Conservation (phyloP, 2,797 vertebrate genomes). For the Cercopithecus diana region DNA sequence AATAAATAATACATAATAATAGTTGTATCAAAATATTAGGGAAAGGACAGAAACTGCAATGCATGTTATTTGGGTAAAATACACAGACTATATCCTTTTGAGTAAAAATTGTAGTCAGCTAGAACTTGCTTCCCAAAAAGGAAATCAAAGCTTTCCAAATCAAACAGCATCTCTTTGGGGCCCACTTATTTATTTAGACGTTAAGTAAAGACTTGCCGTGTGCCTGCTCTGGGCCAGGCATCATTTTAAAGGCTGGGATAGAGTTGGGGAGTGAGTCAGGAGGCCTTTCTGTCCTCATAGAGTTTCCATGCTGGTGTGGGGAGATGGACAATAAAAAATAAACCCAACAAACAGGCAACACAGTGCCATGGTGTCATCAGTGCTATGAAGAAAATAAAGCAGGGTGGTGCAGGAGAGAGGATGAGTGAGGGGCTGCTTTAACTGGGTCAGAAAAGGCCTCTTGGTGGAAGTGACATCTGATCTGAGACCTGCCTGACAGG, state of each 20-base stretch:
- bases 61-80: not conserved
- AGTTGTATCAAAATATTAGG: not conserved
- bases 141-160: constrained; percentile 34
- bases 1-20: not conserved
- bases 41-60: not conserved
- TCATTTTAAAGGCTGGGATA: not conserved
- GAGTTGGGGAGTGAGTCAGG: not conserved
- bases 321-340: not conserved
- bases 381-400: not conserved
- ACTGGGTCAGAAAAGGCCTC: not conserved
- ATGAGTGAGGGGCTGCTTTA: not conserved
- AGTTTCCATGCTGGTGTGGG: not conserved
- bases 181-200: not conserved
- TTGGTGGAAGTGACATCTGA: not conserved
- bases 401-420: not conserved
- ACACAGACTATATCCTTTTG: not conserved
- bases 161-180: not conserved
- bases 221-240: not conserved
- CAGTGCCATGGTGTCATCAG: not conserved
- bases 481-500: not conserved
- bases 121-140: constrained; percentile 35
- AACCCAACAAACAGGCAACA: not conserved
- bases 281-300: not conserved
- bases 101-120: not conserved
- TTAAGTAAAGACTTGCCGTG: not conserved